Conservation (phyloP, 2,888 invertebrate species). For the Margaritifera margaritifera region DNA sequence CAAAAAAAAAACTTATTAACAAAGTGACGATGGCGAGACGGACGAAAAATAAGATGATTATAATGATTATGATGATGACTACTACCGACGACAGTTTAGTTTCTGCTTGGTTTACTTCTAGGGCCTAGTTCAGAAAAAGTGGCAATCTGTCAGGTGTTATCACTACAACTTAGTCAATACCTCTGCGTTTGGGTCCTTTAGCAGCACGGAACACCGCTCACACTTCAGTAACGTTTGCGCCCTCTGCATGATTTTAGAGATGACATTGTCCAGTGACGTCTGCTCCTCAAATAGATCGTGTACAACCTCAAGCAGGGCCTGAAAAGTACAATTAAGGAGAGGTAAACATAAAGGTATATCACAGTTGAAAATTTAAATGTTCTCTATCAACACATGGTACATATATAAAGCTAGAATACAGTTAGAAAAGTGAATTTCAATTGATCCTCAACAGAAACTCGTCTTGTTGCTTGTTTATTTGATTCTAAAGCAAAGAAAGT, state of each 20-base stretch:
- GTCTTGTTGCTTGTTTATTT: too few relatives aligned
- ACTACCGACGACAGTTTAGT: too few relatives aligned
- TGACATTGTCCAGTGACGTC: constrained; percentile 75
- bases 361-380: not conserved
- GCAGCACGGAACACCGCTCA: constrained; percentile 75
- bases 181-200: constrained; percentile 73
- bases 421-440: not conserved
- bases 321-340: constrained; percentile 24
- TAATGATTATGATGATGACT: too few relatives aligned
- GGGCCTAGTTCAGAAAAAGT: too few relatives aligned
- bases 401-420: not conserved
- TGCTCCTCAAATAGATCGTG: constrained; percentile 77
- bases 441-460: too few relatives aligned
- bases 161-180: constrained; percentile 39
- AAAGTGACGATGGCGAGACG: too few relatives aligned
- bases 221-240: constrained; percentile 75
- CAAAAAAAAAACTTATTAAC: too few relatives aligned
- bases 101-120: too few relatives aligned
- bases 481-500: too few relatives aligned
- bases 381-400: too few relatives aligned
- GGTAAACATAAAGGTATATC: not conserved
- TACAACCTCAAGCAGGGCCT: constrained; percentile 76
- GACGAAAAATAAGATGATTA: too few relatives aligned
- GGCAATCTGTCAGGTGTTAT: not conserved
- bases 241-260: constrained; percentile 76